phyloP scores from a whole-genome alignment of 2,888 invertebrate genomes.

The Therioaphis trifolii region DNA sequence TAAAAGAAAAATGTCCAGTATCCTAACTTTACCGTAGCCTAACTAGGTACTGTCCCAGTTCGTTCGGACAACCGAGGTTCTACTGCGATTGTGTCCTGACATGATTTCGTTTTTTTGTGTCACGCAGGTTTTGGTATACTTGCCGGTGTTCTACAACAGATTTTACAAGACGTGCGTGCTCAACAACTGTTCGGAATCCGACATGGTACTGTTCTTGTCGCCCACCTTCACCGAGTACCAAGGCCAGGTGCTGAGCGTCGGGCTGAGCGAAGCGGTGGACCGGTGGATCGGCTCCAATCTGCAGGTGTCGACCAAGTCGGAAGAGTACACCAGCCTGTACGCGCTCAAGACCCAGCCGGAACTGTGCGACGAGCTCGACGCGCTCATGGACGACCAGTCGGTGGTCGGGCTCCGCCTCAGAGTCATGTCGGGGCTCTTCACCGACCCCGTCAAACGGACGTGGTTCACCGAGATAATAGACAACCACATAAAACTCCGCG shows the following conservation, averaged over 20 bases:
- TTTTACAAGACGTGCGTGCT: constrained; percentile 34
- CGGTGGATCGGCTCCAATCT: constrained; percentile 42
- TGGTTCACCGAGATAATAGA: constrained; percentile 52
- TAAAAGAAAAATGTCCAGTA: too few species aligned
- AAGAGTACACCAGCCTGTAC: constrained; percentile 38
- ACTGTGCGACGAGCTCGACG: constrained; percentile 7
- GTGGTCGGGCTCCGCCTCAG: constrained; percentile 39
- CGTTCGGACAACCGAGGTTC: too few species aligned
- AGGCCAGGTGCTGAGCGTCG: constrained; percentile 41
- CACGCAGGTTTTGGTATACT: constrained; percentile 45
- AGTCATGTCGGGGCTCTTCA: neutral
- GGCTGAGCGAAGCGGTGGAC: neutral
- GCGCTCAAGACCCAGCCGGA: constrained; percentile 25
- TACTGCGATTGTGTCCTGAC: too few species aligned
- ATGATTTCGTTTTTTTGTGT: neutral
- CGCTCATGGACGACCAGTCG: constrained; percentile 42
- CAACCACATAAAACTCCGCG: constrained; percentile 51
- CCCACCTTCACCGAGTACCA: constrained; percentile 36
- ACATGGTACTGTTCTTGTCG: neutral
- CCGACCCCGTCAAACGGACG: constrained; percentile 29
- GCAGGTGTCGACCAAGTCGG: neutral
- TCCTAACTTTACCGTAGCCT: too few species aligned
- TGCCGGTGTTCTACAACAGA: constrained; percentile 50
- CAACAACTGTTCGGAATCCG: constrained; percentile 44
- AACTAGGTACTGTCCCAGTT: too few species aligned